Evolutionary conservation across 1,140 invertebrate species (phyloP).

Genomic region (Hermetia illucens): DNA sequence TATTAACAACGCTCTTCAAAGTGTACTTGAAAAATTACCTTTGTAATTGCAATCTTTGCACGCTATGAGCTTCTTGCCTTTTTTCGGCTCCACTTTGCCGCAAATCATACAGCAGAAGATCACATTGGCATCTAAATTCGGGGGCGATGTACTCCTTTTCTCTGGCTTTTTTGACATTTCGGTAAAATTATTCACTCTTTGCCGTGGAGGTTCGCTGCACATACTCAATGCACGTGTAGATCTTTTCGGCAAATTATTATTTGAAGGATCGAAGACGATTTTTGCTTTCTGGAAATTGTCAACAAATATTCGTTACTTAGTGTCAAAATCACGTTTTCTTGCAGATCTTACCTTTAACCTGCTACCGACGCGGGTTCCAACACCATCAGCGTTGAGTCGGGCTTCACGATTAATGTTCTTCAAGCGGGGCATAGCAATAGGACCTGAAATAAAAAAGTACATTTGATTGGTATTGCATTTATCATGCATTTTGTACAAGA

Average conservation of each 20-base stretch:
- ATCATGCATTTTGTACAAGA: too few species aligned
- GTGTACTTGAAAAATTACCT: constrained; percentile 1
- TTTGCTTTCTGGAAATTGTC: constrained; percentile 32
- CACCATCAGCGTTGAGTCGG: background rate
- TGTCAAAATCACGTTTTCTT: background rate
- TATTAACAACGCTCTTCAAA: background rate
- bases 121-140: background rate
- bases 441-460: too few species aligned
- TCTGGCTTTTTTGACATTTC: background rate
- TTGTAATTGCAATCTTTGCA: constrained; percentile 7
- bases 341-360: background rate
- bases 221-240: background rate
- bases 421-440: background rate
- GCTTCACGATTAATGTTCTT: background rate
- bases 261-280: constrained; percentile 57
- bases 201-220: background rate
- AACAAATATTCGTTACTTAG: background rate
- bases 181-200: too few species aligned
- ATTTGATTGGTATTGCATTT: too few species aligned
- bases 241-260: constrained; percentile 45
- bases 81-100: constrained; percentile 6
- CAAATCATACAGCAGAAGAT: constrained; percentile 6
- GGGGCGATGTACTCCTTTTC: background rate
- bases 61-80: constrained; percentile 5
- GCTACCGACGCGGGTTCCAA: background rate